A percentile compares a stretch with the other conserved stretches of the same genome.
Conservation (phyloP, 2,797 vertebrate species). For the Acipenser ruthenus region DNA sequence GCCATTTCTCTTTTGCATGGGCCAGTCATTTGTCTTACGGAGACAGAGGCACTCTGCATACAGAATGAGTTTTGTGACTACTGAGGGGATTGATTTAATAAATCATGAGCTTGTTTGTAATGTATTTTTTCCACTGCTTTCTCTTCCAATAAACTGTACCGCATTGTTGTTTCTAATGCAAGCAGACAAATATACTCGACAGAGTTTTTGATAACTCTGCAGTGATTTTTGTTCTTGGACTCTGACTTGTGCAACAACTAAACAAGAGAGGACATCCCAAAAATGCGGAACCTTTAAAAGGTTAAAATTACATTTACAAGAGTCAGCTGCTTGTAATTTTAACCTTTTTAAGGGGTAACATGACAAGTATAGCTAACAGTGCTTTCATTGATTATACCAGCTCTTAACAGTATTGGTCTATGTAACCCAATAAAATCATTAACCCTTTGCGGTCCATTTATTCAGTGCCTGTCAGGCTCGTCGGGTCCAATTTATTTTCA, state of each 20-base stretch:
- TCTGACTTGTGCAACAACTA: not conserved
- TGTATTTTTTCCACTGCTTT: conserved; percentile 48
- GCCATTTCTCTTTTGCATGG: conserved; percentile 54
- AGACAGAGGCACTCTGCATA: conserved; percentile 42
- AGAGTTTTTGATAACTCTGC: conserved; percentile 11
- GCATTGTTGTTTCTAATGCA: conserved; percentile 27
- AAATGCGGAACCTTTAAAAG: not conserved
- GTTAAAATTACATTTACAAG: conserved; percentile 8
- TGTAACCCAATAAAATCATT: no score
- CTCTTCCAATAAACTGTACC: conserved; percentile 34
- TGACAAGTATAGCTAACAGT: conserved; percentile 8
- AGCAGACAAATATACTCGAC: conserved; percentile 14
- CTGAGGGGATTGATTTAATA: conserved; percentile 66
- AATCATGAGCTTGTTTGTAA: conserved; percentile 70
- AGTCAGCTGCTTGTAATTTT: conserved; percentile 5
- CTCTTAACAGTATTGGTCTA: no score
- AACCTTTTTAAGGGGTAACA: conserved; percentile 11
- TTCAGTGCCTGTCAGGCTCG: no score
- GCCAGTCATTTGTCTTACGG: conserved; percentile 55
- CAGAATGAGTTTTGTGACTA: conserved; percentile 59
- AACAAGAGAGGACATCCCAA: not conserved
- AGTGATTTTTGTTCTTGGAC: not conserved
- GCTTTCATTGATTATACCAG: conserved; percentile 11
- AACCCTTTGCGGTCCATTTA: no score
- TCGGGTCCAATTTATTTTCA: no score